Base-by-base conservation (phyloP, 2,113 vertebrate species). In the Plectropomus leopardus region DNA sequence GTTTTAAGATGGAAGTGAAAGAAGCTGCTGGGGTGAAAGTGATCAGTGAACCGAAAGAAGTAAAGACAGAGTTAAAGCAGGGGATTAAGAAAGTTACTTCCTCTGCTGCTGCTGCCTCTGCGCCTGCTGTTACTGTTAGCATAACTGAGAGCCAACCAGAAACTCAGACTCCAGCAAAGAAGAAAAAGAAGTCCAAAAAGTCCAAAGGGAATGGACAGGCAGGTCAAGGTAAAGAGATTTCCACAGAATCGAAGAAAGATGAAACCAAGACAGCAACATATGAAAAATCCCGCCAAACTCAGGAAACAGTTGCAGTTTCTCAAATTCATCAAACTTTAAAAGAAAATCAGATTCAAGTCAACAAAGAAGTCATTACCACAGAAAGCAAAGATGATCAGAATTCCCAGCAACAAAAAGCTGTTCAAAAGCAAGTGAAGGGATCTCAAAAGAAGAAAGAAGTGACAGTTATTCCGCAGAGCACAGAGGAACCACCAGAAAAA, bases 111-210 rank as follows among this genome's bases (percentile, higher is more conserved):
- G 60, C 86, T 67, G 60, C 76, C 30, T 17, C 67, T 45, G 5
- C 13, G 3, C 34, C 70, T 69, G 58, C 59, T 83, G 68, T 76
- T 59, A 45, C 83, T 11, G 47, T 24, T 42, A 82, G 54, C 15
- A 53, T 58, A 26, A 83, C 78, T 63, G 88, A 86, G 40, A 85
- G 44, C 44, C 88, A 88, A 72, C 24, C 68, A 54, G 90, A 90
- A 65, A 78, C 44, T 64, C 86, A 51, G 44, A 64, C 84, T 47
- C 83, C 83, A n/a, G 14, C 75, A 58, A 95, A 94, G 69, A 95
- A 91, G 89, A 95, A 94, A 82, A 92, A 92, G 87, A 95, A 94
- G 76, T 88, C 88, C 61, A 95, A 94, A 87, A 95, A 94, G 78
- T 91, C 93, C 5, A 95, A 93, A 88, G 92, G 67, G 7, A 57